Conservation (phyloP, 2,113 vertebrate genomes). For the Larimichthys crocea region DNA sequence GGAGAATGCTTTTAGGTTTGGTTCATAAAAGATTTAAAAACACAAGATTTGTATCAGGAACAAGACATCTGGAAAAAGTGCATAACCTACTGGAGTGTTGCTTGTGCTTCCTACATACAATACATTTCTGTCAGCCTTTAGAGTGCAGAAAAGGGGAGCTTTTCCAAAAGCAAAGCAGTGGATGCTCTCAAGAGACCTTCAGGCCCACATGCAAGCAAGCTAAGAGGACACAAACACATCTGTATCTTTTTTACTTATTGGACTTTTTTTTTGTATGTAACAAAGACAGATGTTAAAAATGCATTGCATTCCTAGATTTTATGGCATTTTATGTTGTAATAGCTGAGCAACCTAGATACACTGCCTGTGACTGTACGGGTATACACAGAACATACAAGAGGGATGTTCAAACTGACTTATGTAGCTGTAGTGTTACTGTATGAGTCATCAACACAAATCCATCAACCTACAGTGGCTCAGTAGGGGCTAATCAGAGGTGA, state of each 20-base stretch:
- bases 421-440: not conserved
- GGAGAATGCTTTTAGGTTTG: slow-evolving; percentile 19
- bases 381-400: too few species aligned
- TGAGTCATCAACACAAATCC: slow-evolving; percentile 24
- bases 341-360: not conserved
- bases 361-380: not conserved
- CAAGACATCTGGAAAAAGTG: slow-evolving; percentile 23
- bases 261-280: not conserved
- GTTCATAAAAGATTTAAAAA: slow-evolving; percentile 46
- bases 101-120: slow-evolving; percentile 10
- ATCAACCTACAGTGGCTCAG: not conserved
- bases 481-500: slow-evolving; percentile 25
- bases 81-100: slow-evolving; percentile 25
- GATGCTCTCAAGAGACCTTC: slow-evolving; percentile 32
- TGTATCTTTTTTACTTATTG: not conserved
- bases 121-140: slow-evolving; percentile 33
- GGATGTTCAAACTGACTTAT: not conserved
- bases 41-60: slow-evolving; percentile 14
- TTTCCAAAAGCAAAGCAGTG: slow-evolving; percentile 8
- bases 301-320: too few species aligned
- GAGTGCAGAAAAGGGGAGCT: slow-evolving; percentile 20
- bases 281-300: not conserved
- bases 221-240: not conserved
- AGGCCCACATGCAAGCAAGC: slow-evolving; percentile 7
- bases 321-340: not conserved